phyloP scores from a whole-genome alignment of 2,888 invertebrate genomes.

The Drosophila colorata region DNA sequence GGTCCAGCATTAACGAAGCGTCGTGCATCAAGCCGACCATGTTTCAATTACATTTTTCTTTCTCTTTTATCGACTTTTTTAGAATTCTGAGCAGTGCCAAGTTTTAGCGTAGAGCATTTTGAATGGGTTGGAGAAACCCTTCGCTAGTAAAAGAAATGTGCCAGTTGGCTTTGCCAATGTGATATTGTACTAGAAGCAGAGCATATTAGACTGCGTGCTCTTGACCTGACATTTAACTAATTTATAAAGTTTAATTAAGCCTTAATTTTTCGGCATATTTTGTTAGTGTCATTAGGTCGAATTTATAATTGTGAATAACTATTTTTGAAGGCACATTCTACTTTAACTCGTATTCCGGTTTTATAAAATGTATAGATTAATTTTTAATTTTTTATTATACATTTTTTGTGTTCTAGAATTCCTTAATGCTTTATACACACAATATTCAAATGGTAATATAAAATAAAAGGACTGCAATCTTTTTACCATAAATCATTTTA shows the following conservation, averaged over 20 bases:
- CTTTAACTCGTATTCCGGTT: no score
- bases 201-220: background rate
- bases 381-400: no score
- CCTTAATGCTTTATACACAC: no score
- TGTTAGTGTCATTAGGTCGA: background rate
- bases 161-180: background rate
- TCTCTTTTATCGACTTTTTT: conserved; percentile 43
- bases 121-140: conserved; percentile 1
- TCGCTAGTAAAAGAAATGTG: background rate
- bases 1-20: conserved; percentile 5
- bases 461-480: no score
- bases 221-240: background rate
- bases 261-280: background rate
- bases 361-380: no score
- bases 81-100: conserved; percentile 26
- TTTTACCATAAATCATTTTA: no score
- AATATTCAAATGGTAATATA: no score
- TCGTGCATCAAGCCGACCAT: conserved; percentile 43
- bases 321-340: no score
- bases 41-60: conserved; percentile 56
- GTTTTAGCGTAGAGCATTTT: background rate
- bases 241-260: background rate
- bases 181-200: no score
- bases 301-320: no score
- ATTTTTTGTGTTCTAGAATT: no score